A percentile compares a stretch with the other conserved stretches of the same genome.
phyloP scores from a whole-genome alignment of 2,113 vertebrate genomes.

The Papio anubis region DNA sequence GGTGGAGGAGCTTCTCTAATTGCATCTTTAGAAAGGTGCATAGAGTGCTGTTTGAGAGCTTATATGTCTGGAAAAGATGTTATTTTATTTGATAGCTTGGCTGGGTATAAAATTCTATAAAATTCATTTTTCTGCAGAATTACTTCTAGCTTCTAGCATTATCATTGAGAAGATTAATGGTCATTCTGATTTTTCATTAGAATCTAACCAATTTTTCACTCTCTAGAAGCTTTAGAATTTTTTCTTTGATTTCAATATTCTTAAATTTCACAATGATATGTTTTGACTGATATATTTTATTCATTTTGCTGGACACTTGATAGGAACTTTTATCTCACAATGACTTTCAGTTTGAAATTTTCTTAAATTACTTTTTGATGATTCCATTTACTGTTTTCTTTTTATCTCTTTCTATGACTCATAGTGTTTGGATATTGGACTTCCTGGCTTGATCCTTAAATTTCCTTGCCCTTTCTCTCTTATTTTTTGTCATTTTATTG shows the following conservation, averaged over 20 bases:
- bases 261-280: neutral
- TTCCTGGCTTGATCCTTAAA: neutral
- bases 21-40: neutral
- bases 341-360: neutral
- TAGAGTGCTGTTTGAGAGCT: neutral
- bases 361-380: neutral
- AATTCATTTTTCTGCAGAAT: neutral
- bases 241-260: neutral
- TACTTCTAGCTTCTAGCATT: neutral
- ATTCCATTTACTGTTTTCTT: neutral
- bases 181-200: neutral
- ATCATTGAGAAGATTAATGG: neutral
- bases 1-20: neutral
- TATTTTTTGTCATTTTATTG: slow-evolving; percentile 8
- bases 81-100: neutral
- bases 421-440: neutral
- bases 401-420: neutral
- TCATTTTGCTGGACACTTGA: neutral
- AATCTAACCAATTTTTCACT: neutral
- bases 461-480: neutral
- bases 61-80: neutral
- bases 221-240: neutral
- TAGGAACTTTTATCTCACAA: neutral
- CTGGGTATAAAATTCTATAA: neutral
- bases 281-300: neutral